These are phyloP conservation scores for Notarius lentiginosus DNA, from an alignment of 2,113 vertebrate genomes.

Conservation along the genomic window DNA sequence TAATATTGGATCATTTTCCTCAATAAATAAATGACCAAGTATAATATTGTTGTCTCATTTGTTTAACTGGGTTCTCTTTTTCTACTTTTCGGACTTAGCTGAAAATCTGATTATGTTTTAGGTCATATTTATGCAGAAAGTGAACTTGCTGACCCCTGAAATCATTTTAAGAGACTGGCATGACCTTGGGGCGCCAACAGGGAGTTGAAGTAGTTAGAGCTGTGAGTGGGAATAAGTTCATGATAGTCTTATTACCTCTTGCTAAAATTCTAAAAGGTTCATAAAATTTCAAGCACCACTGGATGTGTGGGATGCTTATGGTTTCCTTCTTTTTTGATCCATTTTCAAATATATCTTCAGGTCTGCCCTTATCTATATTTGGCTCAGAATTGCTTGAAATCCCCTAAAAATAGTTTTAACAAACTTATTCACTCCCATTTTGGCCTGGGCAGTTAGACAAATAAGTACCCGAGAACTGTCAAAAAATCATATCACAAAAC, in stretches of 20 bases:
- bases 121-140: background rate
- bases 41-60: too few relatives aligned
- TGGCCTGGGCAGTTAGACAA: background rate
- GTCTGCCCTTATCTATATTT: background rate
- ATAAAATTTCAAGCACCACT: too few relatives aligned
- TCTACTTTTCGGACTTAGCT: too few relatives aligned
- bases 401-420: background rate
- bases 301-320: background rate
- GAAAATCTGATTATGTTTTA: too few relatives aligned
- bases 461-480: background rate
- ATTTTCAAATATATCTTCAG: background rate
- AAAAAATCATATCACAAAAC: slow-evolving; percentile 10
- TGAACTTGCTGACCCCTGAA: slow-evolving; percentile 30
- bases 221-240: background rate
- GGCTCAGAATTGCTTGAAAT: background rate
- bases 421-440: background rate
- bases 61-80: too few relatives aligned
- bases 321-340: background rate
- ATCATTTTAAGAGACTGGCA: slow-evolving; percentile 30
- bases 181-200: slow-evolving; percentile 19
- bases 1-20: too few relatives aligned
- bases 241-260: background rate
- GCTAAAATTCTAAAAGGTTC: background rate
- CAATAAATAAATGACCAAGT: too few relatives aligned
- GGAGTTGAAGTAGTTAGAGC: slow-evolving; percentile 25